Base-by-base conservation (phyloP, 2,797 vertebrate species). In the Lindbergichthys nudifrons region DNA sequence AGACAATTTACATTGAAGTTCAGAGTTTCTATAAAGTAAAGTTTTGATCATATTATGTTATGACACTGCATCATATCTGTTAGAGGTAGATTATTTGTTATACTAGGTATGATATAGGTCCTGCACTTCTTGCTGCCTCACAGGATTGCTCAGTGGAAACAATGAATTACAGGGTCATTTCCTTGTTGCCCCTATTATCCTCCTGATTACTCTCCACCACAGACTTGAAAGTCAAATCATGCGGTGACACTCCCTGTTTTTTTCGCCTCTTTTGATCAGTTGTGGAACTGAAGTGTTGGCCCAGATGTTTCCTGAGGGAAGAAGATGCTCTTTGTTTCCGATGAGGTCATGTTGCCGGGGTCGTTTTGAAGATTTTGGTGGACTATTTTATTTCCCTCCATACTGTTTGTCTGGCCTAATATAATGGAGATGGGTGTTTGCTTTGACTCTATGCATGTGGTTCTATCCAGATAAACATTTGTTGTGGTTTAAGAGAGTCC, bases 301-400 rank as follows among this genome's bases (percentile, higher is more conserved):
- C 73, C 87, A 90, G 86, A 86, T 82, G 86, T 89, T 87, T 89
- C 88, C 89, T 87, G 80, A 77, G 48, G 70, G 79, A 75, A 79
- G 81, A 75, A 54, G 89, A 63, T 58, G 73, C 52, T 84, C 4
- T 12, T 68, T 2, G 69, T 82, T 89, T 87, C 87, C 83, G 78
- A 36, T 83, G 82, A 89, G 61, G 70, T 87, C 80, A 87, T 46
- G 46, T 13, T 51, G 50, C 58, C 75, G 66, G 13, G 30, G 60
- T 54, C 43, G 42, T 21, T 12, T n/a, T 39, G 60, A 71, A 3
- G 9, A 13, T 5, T 70, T 46, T 50, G 5, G 30, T 68, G 39
- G 68, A 0, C 12, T 51, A 14, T 50, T 58, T 39, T 52, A 54
- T 13, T 14, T 23, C 10, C 9, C 45, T 1, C 12, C 5, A 18